A percentile compares a stretch with the other conserved stretches of the same genome.
Conservation (phyloP, 2,113 vertebrate genomes). For the Verasper variegatus region DNA sequence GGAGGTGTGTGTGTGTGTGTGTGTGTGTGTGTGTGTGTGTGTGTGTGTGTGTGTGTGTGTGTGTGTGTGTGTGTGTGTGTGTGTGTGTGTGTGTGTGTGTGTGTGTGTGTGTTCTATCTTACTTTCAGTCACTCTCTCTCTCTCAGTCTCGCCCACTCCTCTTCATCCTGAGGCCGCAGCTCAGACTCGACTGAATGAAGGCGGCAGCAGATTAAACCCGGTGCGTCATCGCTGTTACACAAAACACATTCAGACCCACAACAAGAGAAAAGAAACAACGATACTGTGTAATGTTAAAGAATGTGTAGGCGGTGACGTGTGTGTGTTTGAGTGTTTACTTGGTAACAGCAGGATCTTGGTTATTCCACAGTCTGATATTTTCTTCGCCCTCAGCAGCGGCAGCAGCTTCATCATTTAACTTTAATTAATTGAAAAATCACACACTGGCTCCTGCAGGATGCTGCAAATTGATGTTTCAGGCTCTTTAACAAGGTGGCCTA, state of each 20-base stretch:
- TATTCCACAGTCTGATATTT: neutral
- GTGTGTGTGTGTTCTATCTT: neutral
- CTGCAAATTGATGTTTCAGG: conserved; percentile 25
- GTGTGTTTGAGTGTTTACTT: neutral
- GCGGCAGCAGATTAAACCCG: conserved; percentile 4
- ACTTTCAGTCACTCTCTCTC: conserved; percentile 1
- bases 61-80: neutral
- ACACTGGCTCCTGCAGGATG: conserved; percentile 32
- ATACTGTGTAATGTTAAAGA: neutral
- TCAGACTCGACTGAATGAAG: neutral
- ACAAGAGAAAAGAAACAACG: neutral
- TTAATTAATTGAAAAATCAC: conserved; percentile 44
- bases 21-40: neutral
- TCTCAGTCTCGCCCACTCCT: conserved; percentile 16
- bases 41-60: neutral
- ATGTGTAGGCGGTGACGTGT: neutral
- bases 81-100: neutral
- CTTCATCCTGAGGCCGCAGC: conserved; percentile 7
- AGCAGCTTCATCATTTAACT: conserved; percentile 10
- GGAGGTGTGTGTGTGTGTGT: conserved; percentile 2
- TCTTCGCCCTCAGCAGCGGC: too few relatives aligned
- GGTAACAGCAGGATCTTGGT: neutral
- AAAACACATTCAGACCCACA: neutral
- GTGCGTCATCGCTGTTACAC: neutral
- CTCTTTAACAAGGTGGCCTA: neutral